Percentiles rank a stretch among this genome's conserved stretches.
Conservation (phyloP, 2,113 vertebrate genomes). For the Monarcha castaneiventris region DNA sequence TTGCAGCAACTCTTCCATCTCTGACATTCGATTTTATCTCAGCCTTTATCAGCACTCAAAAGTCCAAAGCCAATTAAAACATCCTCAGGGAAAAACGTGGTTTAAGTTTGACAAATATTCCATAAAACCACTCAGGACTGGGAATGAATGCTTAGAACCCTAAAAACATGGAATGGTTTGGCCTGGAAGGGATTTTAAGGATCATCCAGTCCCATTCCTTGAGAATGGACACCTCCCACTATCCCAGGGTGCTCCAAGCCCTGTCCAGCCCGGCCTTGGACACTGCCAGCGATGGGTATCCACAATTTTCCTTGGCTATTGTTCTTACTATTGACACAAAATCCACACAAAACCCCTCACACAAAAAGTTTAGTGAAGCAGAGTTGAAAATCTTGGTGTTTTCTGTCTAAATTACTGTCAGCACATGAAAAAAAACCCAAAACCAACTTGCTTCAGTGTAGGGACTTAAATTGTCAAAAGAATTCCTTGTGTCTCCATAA, state of each 20-base stretch:
- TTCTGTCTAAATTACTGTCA: neutral
- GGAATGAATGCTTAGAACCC: neutral
- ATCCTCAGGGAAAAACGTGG: neutral
- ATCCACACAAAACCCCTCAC: too few relatives aligned
- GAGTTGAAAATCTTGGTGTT: neutral
- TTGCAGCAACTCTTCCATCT: neutral
- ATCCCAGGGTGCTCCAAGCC: neutral
- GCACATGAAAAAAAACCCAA: neutral
- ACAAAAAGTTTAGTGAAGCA: neutral
- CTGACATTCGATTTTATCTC: neutral
- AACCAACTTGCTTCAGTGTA: neutral
- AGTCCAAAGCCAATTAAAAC: neutral
- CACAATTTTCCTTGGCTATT: neutral
- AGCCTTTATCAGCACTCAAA: neutral
- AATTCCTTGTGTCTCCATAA: neutral
- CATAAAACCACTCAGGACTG: neutral
- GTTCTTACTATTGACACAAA: neutral
- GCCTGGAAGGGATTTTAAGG: neutral
- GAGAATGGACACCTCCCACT: neutral
- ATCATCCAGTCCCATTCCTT: neutral
- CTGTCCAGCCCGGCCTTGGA: rapidly evolving
- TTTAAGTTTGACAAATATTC: neutral
- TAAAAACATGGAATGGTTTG: neutral
- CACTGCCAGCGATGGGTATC: neutral
- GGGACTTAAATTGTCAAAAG: neutral